Base-by-base conservation (phyloP, 2,888 invertebrate genomes). In the Aspidiotus destructor region DNA sequence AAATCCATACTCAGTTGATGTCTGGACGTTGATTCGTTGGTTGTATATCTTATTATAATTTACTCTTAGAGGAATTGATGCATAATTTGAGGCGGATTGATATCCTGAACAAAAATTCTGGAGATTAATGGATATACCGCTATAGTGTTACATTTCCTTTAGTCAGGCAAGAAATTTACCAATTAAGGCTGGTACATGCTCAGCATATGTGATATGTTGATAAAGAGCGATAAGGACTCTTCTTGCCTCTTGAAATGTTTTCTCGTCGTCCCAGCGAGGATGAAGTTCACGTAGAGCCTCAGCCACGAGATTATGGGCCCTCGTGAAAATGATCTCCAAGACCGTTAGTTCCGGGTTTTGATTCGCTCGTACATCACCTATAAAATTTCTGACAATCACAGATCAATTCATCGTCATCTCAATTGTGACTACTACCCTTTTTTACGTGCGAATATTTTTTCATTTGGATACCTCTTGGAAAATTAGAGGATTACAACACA, bases 301-400 rank as follows among this genome's bases (percentile, higher is more conserved):
- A 0, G 88, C 88, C 1, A 91, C 74, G 0, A 88, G 82, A 76
- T 91, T 92, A 76, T 92, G 91, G 74, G 91, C 89, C 40, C 91
- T 80, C 17, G 86, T 82, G 75, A 88, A 85, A 8, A 90, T 74
- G 0, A 85, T 84, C 72, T 91, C 28, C 58, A 58, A 7, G 16
- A 28, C 2, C 8, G 28, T 13, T 17, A 58, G 2, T 28, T 58
- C 58, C 40, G 58, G 58, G 8, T 28, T 28, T 28, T 1, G 8
- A 28, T 28, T 58, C 13, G 40, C 8, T 11, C 58, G 17, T 6
- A 6, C 3, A 40, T 58, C 58, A 28, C 28, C 58, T 58, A 58
- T 13, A 58, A 17, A 58, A 16, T 9, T 54, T 5, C 28, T 28
- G 28, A 28, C 5, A 28, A 28, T 28, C 28, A 28, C 2, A 28